Percentiles rank a stretch among this genome's conserved stretches.
Conservation (phyloP, 1,140 invertebrate genomes). For the Apis florea region DNA sequence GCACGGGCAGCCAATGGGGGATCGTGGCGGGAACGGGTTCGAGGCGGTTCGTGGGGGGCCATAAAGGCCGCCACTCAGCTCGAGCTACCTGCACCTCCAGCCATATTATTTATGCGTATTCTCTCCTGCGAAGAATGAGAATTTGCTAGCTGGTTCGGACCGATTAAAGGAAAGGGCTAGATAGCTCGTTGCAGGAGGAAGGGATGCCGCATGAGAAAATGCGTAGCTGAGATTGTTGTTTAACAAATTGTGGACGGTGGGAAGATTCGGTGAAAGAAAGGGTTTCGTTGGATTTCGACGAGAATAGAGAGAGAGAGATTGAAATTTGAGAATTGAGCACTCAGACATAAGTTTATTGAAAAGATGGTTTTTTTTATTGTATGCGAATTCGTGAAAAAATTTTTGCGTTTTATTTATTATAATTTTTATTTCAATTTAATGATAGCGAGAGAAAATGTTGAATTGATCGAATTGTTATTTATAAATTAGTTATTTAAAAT, state of each 20-base stretch:
- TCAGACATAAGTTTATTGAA: too few relatives aligned
- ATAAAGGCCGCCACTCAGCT: slow-evolving; percentile 15
- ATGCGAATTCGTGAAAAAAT: too few relatives aligned
- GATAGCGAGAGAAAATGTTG: too few relatives aligned
- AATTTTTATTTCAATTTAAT: too few relatives aligned
- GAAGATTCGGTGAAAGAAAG: neutral
- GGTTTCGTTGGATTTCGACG: neutral
- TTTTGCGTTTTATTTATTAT: too few relatives aligned
- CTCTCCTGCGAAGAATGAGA: slow-evolving; percentile 9
- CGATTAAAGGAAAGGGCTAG: slow-evolving; percentile 9
- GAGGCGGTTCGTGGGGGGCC: slow-evolving; percentile 55
- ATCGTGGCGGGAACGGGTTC: slow-evolving; percentile 61
- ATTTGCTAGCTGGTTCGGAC: neutral
- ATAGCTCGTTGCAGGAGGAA: neutral
- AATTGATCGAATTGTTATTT: too few relatives aligned
- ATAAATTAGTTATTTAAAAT: too few relatives aligned
- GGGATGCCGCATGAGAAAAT: slow-evolving; percentile 24
- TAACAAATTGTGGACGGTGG: neutral
- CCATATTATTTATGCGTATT: slow-evolving; percentile 49
- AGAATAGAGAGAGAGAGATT: too few relatives aligned
- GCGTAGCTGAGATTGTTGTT: neutral
- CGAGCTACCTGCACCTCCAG: slow-evolving; percentile 42
- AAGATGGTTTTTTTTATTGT: too few relatives aligned
- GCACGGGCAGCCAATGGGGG: slow-evolving; percentile 60
- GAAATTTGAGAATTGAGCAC: too few relatives aligned